Conservation (phyloP, 1,140 invertebrate species). For the Dryas iulia region DNA sequence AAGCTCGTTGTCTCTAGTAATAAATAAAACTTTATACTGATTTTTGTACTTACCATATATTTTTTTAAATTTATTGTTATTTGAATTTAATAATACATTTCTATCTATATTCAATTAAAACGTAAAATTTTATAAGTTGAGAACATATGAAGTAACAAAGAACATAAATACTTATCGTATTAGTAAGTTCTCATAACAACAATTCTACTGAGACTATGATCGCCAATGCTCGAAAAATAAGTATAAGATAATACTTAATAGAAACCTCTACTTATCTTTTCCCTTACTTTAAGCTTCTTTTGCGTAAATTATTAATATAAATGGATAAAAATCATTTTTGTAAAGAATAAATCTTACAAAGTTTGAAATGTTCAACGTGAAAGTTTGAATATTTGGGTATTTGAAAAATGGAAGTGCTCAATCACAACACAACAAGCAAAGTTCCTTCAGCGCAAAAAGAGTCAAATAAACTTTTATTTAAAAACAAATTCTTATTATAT, state of each 20-base stretch:
- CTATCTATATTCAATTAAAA: not conserved
- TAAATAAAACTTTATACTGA: too few species aligned
- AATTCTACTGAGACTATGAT: not conserved
- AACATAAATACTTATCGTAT: not conserved
- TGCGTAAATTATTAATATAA: not conserved
- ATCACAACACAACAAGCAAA: not conserved
- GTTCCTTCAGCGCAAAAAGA: not conserved
- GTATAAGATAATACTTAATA: not conserved
- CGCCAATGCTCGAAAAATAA: not conserved
- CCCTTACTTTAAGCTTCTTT: not conserved
- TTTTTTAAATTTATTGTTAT: too few species aligned
- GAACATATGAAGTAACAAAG: too few species aligned
- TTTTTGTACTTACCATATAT: too few species aligned
- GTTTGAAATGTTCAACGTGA: not conserved
- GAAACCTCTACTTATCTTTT: not conserved
- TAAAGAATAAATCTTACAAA: not conserved
- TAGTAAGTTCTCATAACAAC: not conserved
- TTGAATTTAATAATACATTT: too few species aligned
- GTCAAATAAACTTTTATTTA: not conserved
- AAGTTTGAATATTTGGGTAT: not conserved
- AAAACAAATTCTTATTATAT: too few species aligned
- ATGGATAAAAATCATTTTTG: not conserved
- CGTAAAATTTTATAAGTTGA: not conserved
- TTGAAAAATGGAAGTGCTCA: slow-evolving; percentile 1
- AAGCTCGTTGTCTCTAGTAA: too few species aligned